Base-by-base conservation (phyloP, 2,888 invertebrate genomes). In the Tetanocera ferruginea region DNA sequence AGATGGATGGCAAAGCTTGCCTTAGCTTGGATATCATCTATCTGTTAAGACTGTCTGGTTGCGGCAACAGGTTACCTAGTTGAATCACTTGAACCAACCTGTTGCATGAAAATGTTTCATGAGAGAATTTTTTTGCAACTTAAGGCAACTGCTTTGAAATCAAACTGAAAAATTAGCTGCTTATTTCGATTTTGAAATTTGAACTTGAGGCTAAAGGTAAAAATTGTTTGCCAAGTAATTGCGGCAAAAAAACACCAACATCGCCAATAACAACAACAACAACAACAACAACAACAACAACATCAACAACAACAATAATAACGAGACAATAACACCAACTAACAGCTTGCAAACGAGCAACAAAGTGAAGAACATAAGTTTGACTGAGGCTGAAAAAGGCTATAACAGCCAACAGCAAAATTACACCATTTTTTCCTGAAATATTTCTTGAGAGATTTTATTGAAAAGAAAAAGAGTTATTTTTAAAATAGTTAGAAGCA, bases 161-260 rank as follows among this genome's bases (percentile, higher is more conserved):
- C 28, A 11, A n/a, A 51, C 9, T 51, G 28, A 23, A 31, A 66
- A 55, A 55, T 76, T 69, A 78, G 83, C 79, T 81, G 82, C 83
- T 84, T 84, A 83, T 86, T 86, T 85, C 84, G 86, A 86, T 87
- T 87, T 87, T 87, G 85, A 87, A 87, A 87, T 87, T 88, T 88
- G 88, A 88, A 88, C 88, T 88, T 88, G 88, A 85, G 88, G 88
- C 88, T 88, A 88, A 88, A 88, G 88, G 88, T 88, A 88, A 87
- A 88, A 88, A 87, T 86, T 88, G 88, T 88, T 87, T 86, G 85
- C 86, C 86, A 85, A 87, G 88, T 88, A 88, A 88, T 88, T 88
- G 88, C 83, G 85, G 34, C 64, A 52, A 37, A 52, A 37, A 49
- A 83, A 76, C 76, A 80, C 66, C 76, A 57, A 2, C 31, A 28